A percentile compares a stretch with the other conserved stretches of the same genome.
Evolutionary conservation across 2,113 vertebrate species (phyloP).

Genomic region (Elephantulus edwardii): DNA sequence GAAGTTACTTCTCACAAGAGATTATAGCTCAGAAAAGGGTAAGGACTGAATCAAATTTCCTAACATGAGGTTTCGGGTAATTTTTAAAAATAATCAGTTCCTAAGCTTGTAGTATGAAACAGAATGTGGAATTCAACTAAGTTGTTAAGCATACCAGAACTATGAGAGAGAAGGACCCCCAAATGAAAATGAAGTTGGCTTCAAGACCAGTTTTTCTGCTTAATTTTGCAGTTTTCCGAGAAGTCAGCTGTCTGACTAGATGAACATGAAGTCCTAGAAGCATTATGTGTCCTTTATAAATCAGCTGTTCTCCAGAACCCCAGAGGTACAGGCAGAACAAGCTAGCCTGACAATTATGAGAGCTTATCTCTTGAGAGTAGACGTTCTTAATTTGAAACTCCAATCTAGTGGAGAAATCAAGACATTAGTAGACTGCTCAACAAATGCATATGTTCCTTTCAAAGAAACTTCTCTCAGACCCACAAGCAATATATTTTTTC

Average conservation of each 20-base stretch:
- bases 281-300: slow-evolving; percentile 41
- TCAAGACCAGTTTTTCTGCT: slow-evolving; percentile 34
- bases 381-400: slow-evolving; percentile 22
- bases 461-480: slow-evolving; percentile 29
- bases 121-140: slow-evolving; percentile 49
- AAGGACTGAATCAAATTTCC: not conserved
- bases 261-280: not conserved
- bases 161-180: not conserved
- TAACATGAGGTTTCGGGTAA: not conserved
- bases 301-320: not conserved
- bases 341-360: not conserved
- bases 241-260: slow-evolving; percentile 34
- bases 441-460: not conserved
- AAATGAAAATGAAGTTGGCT: slow-evolving; percentile 27
- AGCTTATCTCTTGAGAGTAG: not conserved
- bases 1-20: slow-evolving; percentile 65
- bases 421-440: not conserved
- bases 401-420: slow-evolving; percentile 31
- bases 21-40: slow-evolving; percentile 42
- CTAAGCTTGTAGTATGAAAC: slow-evolving; percentile 42
- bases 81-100: slow-evolving; percentile 7
- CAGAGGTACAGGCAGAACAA: not conserved
- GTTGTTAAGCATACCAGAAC: not conserved
- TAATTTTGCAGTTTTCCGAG: not conserved
- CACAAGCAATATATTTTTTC: slow-evolving; percentile 37